These are phyloP conservation scores for Mamestra configurata DNA, from an alignment of 1,140 invertebrate species.

Conservation along the genomic window DNA sequence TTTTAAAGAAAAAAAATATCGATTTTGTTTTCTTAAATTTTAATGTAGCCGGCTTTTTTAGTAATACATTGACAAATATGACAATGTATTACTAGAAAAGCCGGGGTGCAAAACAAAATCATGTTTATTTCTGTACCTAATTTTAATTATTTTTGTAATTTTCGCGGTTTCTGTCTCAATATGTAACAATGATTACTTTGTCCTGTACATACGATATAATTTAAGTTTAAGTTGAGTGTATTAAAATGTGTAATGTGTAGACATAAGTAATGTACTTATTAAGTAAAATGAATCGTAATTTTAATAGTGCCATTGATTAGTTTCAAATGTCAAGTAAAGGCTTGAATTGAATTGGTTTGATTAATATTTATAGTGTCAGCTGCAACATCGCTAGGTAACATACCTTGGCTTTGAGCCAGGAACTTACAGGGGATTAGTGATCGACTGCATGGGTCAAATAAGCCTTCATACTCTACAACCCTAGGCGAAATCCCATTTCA, in stretches of 20 bases:
- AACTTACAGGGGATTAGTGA: too few relatives aligned
- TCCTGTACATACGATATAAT: constrained; percentile 1
- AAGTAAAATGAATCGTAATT: constrained; percentile 40
- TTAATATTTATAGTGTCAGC: too few relatives aligned
- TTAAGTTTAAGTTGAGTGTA: constrained; percentile 43
- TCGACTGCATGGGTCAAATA: too few relatives aligned
- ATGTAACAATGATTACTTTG: constrained; percentile 15
- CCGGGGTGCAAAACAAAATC: background rate
- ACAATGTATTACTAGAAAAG: too few relatives aligned
- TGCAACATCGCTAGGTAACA: too few relatives aligned
- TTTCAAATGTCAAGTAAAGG: constrained; percentile 34
- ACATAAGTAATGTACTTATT: constrained; percentile 56
- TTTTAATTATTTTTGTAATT: background rate
- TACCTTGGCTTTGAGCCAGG: too few relatives aligned
- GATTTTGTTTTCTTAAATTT: background rate
- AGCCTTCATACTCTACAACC: too few relatives aligned
- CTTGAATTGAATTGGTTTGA: background rate
- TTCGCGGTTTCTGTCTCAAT: background rate
- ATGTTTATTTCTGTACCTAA: background rate
- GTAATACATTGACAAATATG: too few relatives aligned
- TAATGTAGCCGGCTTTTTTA: background rate
- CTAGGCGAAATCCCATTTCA: too few relatives aligned
- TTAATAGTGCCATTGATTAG: constrained; percentile 53
- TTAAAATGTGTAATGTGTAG: constrained; percentile 46
- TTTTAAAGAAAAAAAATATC: background rate